These are phyloP conservation scores for Halcyon leucocephala DNA, from an alignment of 2,797 vertebrate genomes.

Conservation along the genomic window DNA sequence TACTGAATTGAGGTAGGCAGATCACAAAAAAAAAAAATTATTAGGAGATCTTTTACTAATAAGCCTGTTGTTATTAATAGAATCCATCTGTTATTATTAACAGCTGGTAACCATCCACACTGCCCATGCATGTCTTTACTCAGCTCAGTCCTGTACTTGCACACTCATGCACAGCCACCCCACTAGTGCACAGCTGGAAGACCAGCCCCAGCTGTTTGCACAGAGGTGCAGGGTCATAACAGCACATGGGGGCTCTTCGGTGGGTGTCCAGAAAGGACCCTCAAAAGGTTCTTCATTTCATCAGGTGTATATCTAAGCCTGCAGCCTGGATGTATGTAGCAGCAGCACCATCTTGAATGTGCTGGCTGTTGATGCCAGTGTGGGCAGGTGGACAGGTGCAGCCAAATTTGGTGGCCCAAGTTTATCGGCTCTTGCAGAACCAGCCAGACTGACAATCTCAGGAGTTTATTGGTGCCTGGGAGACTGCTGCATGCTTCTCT, in stretches of 20 bases:
- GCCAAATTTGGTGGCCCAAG: not conserved
- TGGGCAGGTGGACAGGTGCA: not conserved
- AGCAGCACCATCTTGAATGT: not conserved
- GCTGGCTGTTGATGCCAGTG: no score
- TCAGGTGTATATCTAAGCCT: not conserved
- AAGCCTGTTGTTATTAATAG: not conserved
- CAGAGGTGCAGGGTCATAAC: fast-evolving
- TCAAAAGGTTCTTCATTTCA: not conserved
- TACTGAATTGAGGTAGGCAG: not conserved
- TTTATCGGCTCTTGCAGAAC: not conserved
- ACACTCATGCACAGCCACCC: not conserved
- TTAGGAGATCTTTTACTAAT: not conserved
- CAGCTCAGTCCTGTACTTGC: not conserved
- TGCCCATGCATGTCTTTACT: not conserved
- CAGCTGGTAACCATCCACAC: not conserved
- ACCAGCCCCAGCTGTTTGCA: not conserved
- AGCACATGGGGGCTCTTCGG: not conserved
- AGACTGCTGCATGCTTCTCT: not conserved
- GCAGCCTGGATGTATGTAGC: not conserved
- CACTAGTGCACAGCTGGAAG: fast-evolving
- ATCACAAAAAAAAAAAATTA: not conserved
- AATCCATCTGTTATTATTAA: not conserved
- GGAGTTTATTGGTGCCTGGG: not conserved
- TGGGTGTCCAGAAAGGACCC: not conserved
- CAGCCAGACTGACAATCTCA: not conserved